Evolutionary conservation across 2,888 invertebrate genomes (phyloP).

Genomic region (Orthosia gothica): DNA sequence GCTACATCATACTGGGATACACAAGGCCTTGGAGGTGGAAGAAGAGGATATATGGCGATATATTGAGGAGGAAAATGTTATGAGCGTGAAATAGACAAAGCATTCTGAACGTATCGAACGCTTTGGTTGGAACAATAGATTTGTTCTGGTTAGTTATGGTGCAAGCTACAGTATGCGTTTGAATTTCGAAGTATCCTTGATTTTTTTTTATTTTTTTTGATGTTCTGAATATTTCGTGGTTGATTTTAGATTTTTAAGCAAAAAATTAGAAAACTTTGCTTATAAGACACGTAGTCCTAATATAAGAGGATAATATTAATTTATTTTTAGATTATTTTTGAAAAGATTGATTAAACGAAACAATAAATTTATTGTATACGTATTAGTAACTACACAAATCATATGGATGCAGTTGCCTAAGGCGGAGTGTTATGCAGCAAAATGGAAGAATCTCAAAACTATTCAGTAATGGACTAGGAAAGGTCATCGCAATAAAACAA

Average conservation of each 20-base stretch:
- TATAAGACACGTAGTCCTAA: not conserved
- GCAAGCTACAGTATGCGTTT: constrained; percentile 9
- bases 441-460: not conserved
- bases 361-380: not conserved
- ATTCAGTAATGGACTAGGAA: not conserved
- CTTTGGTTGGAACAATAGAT: constrained; percentile 31
- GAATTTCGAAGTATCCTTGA: constrained; percentile 15
- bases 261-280: not conserved
- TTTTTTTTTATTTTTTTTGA: not conserved
- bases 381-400: not conserved
- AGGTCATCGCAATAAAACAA: constrained; percentile 10
- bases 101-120: not conserved
- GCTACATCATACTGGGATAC: constrained; percentile 47
- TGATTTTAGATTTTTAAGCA: not conserved
- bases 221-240: not conserved
- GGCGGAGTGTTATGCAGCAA: not conserved
- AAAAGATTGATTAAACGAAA: not conserved
- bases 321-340: not conserved
- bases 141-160: constrained; percentile 20
- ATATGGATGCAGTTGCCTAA: not conserved
- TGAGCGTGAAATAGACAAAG: constrained; percentile 29
- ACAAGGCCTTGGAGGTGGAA: constrained; percentile 23
- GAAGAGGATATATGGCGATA: constrained; percentile 12
- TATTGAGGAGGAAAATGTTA: constrained; percentile 5
- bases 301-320: not conserved